These are phyloP conservation scores for Aplysina aerophoba DNA, from an alignment of 37 sponge, comb jelly and placozoan genomes.

Conservation along the genomic window DNA sequence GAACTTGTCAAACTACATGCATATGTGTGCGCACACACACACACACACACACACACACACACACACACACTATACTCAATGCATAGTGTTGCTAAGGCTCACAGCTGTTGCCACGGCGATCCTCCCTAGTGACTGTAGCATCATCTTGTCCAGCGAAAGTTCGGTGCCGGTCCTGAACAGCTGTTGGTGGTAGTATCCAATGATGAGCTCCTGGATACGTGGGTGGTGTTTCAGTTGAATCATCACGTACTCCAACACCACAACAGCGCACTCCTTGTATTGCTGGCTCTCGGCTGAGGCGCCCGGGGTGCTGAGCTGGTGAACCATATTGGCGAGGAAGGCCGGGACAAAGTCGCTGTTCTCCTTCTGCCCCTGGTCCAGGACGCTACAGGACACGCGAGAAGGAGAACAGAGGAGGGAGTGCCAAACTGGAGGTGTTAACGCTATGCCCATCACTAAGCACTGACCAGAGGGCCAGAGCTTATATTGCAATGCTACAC, in stretches of 20 bases:
- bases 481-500: too few species aligned
- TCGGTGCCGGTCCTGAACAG: slow-evolving; percentile 9
- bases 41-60: slow-evolving; percentile 16
- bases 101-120: slow-evolving; percentile 22
- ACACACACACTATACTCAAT: neutral
- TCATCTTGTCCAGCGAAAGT: slow-evolving; percentile 3
- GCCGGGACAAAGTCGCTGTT: slow-evolving; percentile 39
- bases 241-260: neutral
- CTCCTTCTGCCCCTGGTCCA: slow-evolving; percentile 14
- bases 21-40: neutral
- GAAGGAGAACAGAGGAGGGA: too few species aligned
- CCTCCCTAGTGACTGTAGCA: slow-evolving; percentile 22
- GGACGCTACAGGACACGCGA: neutral
- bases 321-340: slow-evolving; percentile 61
- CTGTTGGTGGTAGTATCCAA: slow-evolving; percentile 15
- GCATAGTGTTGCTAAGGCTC: neutral
- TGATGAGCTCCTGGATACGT: neutral
- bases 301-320: slow-evolving; percentile 59
- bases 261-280: slow-evolving; percentile 16
- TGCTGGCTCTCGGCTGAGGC: neutral
- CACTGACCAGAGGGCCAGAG: too few species aligned
- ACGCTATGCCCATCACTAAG: too few species aligned
- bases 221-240: neutral
- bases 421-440: too few species aligned
- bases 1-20: too few species aligned